These are phyloP conservation scores for Dromaius novaehollandiae DNA, from an alignment of 2,113 vertebrate genomes.

Conservation along the genomic window DNA sequence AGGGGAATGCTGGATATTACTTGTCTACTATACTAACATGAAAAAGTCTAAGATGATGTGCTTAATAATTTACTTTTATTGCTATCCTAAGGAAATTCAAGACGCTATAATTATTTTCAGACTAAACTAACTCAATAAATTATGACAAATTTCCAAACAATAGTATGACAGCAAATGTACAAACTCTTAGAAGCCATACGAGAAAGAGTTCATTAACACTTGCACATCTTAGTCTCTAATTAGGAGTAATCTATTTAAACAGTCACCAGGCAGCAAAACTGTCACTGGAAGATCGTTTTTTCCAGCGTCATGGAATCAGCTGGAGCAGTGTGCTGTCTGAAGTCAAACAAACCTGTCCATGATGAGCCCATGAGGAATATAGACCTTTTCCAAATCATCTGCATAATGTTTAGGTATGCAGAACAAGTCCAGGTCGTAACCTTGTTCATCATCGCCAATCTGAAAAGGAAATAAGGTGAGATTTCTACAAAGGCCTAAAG, in stretches of 20 bases:
- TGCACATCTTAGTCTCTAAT: neutral
- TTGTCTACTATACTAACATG: neutral
- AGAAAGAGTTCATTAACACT: neutral
- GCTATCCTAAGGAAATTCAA: neutral
- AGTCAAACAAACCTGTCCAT: constrained; percentile 89
- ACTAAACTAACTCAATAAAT: neutral
- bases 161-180: neutral
- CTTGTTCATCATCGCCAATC: constrained; percentile 95
- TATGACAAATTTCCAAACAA: neutral
- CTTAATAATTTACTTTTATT: neutral
- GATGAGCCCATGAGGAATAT: constrained; percentile 97
- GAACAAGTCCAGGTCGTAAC: constrained; percentile 95
- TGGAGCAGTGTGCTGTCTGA: neutral
- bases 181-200: neutral
- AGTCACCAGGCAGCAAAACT: constrained; percentile 8
- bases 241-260: constrained; percentile 7
- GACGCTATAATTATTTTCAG: neutral
- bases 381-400: constrained; percentile 91
- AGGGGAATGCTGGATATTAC: neutral
- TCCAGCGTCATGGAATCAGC: neutral
- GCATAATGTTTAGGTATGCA: constrained; percentile 98
- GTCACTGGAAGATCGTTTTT: neutral
- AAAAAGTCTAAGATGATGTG: neutral
- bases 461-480: constrained; percentile 76
- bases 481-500: neutral